Conservation (phyloP, 2,888 invertebrate species). For the Temnothorax ravouxi region DNA sequence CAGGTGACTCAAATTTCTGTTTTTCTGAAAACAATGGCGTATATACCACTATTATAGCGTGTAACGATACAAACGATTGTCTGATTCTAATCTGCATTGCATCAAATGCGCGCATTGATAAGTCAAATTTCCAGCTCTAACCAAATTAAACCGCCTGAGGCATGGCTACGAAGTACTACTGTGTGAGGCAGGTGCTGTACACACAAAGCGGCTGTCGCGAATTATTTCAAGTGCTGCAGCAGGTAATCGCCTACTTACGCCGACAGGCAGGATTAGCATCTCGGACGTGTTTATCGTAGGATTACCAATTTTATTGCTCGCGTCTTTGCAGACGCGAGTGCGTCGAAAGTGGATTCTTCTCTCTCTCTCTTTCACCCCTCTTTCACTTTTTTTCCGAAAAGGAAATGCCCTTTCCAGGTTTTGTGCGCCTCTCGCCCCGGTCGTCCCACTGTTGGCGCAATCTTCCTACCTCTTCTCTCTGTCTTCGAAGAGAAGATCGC, state of each 20-base stretch:
- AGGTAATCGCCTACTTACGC: slow-evolving; percentile 40
- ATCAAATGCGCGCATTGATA: slow-evolving; percentile 18
- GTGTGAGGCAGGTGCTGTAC: slow-evolving; percentile 7
- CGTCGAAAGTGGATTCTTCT: slow-evolving; percentile 66
- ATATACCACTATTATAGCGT: neutral
- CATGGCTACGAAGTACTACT: slow-evolving; percentile 9
- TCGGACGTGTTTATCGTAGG: slow-evolving; percentile 73
- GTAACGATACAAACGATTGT: neutral
- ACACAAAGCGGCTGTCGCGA: slow-evolving; percentile 49
- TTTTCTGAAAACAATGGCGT: neutral
- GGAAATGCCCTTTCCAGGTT: slow-evolving; percentile 29
- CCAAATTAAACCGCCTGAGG: neutral
- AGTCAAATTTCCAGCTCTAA: neutral
- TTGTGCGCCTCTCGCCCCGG: neutral
- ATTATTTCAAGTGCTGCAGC: slow-evolving; percentile 52
- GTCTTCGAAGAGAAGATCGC: slow-evolving; percentile 39
- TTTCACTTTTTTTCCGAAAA: slow-evolving; percentile 24
- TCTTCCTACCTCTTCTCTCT: slow-evolving; percentile 18
- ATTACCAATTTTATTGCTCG: slow-evolving; percentile 73
- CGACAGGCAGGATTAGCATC: slow-evolving; percentile 62
- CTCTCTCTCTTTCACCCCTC: neutral
- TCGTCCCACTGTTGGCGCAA: slow-evolving; percentile 8
- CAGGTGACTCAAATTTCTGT: neutral
- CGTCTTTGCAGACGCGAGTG: slow-evolving; percentile 63
- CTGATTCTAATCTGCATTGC: neutral